Evolutionary conservation across 2,888 invertebrate species (phyloP), one percentile per base, ranked within the genome.

Genomic region (Microplitis deprimator): DNA sequence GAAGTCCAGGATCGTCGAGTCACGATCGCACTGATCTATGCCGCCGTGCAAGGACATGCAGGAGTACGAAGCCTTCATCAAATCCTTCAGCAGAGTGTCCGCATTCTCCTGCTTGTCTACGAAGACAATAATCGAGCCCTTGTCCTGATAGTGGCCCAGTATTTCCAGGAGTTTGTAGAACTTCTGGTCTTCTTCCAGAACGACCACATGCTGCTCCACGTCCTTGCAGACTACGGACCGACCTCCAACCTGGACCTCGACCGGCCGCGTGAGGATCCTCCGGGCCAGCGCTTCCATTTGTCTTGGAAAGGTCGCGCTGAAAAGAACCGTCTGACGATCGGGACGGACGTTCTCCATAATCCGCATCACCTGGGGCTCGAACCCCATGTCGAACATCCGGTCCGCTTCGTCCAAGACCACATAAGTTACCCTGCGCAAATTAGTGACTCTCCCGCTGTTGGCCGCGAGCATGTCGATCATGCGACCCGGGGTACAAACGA

Each of bases 401-500:
- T 99, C 99, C 0, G 99, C 99, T 90, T 99, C 99, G 89, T 99
- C 99, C 60, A 99, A 91, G 1, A 99, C 99, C 65, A 99, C 94
- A 88, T 98, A 99, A 0, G 99, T 99, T 62, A 98, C 97, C 64
- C 99, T 92, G n/a, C 96, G 92, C 79, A 99, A 91, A 91, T 99
- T 99, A 6, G 99, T 99, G 1, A 99, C 99, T 82, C 98, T 94
- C 80, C 98, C 99, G 68, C 96, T 97, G 90, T 99, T 99, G 0
- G 99, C 99, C 0, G 99, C 98, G 83, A 99, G 90, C 98, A 99
- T 99, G 90, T 99, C 99, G 80, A 99, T 99, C 99, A 99, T 99
- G 69, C 99, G 93, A 0, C 99, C 99, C 0, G 99, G 99, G 0
- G 99, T 99, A 87, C 99, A 99, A 0, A 99, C 99, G 83, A 99